phyloP scores from a whole-genome alignment of 2,113 vertebrate species.

The Pantherophis guttatus region DNA sequence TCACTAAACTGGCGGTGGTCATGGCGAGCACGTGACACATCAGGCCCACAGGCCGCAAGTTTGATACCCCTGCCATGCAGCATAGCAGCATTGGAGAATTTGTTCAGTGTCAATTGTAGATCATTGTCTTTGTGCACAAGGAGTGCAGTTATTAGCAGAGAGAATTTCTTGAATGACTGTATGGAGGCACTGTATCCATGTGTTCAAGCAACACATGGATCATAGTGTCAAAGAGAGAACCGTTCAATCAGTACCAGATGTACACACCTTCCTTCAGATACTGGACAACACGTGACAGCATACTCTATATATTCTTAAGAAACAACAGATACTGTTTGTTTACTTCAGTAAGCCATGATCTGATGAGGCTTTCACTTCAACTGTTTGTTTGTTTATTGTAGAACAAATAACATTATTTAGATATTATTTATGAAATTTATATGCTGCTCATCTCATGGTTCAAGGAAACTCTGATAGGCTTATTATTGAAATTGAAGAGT shows the following conservation, averaged over 20 bases:
- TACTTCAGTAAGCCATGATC: not conserved
- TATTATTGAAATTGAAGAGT: not conserved
- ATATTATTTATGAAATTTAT: too few relatives aligned
- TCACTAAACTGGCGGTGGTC: too few relatives aligned
- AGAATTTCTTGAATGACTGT: too few relatives aligned
- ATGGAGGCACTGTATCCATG: not conserved
- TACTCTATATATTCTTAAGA: not conserved
- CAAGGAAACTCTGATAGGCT: too few relatives aligned
- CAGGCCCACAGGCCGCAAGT: too few relatives aligned
- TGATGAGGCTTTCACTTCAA: not conserved
- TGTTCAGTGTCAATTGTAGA: too few relatives aligned
- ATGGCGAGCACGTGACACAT: too few relatives aligned
- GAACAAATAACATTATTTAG: not conserved
- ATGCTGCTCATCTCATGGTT: too few relatives aligned
- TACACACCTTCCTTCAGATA: not conserved
- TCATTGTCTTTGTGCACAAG: too few relatives aligned
- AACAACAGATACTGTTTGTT: not conserved
- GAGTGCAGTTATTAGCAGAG: too few relatives aligned
- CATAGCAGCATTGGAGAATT: too few relatives aligned
- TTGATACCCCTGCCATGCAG: too few relatives aligned
- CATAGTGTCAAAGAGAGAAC: not conserved
- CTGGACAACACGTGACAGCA: not conserved
- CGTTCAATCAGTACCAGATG: not conserved
- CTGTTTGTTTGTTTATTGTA: not conserved
- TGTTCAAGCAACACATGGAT: not conserved